These are phyloP conservation scores for Drosophila atroscutellata DNA, from an alignment of 2,888 invertebrate genomes.

Conservation along the genomic window DNA sequence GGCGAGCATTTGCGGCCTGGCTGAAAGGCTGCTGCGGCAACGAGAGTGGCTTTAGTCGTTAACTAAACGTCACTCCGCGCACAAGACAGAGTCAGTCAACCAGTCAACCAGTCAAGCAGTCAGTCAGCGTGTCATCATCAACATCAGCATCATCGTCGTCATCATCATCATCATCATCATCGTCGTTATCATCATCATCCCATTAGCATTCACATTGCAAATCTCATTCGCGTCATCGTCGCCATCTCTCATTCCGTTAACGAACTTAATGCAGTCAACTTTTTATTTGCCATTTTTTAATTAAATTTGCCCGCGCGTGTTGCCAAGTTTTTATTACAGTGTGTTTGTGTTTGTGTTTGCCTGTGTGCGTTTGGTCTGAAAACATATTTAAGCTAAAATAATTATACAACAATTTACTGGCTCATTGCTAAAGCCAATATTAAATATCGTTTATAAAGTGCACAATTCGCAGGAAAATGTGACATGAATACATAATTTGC, in stretches of 20 bases:
- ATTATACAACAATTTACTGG: constrained; percentile 16
- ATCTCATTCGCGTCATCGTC: constrained; percentile 40
- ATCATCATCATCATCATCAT: constrained; percentile 16
- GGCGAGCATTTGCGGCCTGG: constrained; percentile 40
- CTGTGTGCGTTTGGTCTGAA: constrained; percentile 1
- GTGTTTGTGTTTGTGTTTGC: neutral
- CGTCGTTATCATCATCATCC: constrained; percentile 27
- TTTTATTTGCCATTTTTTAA: constrained; percentile 75
- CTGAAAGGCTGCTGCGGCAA: constrained; percentile 60
- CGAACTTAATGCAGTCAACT: constrained; percentile 77
- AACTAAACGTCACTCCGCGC: constrained; percentile 63
- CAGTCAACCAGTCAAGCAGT: constrained; percentile 22
- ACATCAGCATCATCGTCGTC: constrained; percentile 13
- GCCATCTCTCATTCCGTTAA: constrained; percentile 45
- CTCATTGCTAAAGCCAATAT: constrained; percentile 1
- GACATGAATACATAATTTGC: constrained; percentile 3
- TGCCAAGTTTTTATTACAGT: constrained; percentile 11
- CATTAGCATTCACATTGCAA: constrained; percentile 35
- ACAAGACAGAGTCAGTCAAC: constrained; percentile 36
- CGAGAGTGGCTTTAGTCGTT: constrained; percentile 66
- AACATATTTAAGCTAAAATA: constrained; percentile 23
- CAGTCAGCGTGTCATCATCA: constrained; percentile 20
- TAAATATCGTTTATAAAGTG: constrained; percentile 7
- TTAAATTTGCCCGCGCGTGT: constrained; percentile 62
- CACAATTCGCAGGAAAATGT: constrained; percentile 1